Base-by-base conservation (phyloP, 2,888 invertebrate species). In the Chrysolina americana region DNA sequence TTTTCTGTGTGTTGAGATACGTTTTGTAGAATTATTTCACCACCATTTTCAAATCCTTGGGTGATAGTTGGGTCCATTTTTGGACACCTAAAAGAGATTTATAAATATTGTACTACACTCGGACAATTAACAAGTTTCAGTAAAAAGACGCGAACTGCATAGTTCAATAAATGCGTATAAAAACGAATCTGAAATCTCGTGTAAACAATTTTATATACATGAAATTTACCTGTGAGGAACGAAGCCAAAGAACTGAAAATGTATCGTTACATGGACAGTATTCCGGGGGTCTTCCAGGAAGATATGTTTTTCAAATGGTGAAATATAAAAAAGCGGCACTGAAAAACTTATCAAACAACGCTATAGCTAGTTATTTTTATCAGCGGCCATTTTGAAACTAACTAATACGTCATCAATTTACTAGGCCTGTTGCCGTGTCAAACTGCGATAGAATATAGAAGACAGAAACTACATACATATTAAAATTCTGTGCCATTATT, bases 331-430 rank as follows among this genome's bases (percentile, higher is more conserved):
- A n/a, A 41, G 48, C 17, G 48, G 50, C 23, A 36, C 41, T 19
- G 36, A n/a, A 17, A 41, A 50, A 19, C 48, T 50, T 17, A 50
- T 44, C 66, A 66, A 68, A 68, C 68, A 68, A 68, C 68, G 68
- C 68, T 68, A 65, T 41, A 48, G 56, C 1, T 8, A 36, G 53
- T 48, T 53, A 68, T 68, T 50, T 53, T 68, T 68, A 68, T 68
- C 68, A 17, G 19, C 68, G 19, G 68, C 68, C 68, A 68, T 68
- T 53, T 68, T 68, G 6, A 53, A 66, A 68, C 13, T 36, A 59
- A 36, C 28, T 59, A 28, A 53, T 68, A 68, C 68, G 68, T 68
- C 68, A 68, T 13, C 68, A 68, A n/a, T 36, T 59, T 5, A 59
- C 23, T 3, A 13, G 9, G 23, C 2, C 3, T 11, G 28, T 28